Percentiles rank a stretch among this genome's conserved stretches.
Evolutionary conservation across 2,888 invertebrate genomes (phyloP).

Genomic region (Lysandra coridon): DNA sequence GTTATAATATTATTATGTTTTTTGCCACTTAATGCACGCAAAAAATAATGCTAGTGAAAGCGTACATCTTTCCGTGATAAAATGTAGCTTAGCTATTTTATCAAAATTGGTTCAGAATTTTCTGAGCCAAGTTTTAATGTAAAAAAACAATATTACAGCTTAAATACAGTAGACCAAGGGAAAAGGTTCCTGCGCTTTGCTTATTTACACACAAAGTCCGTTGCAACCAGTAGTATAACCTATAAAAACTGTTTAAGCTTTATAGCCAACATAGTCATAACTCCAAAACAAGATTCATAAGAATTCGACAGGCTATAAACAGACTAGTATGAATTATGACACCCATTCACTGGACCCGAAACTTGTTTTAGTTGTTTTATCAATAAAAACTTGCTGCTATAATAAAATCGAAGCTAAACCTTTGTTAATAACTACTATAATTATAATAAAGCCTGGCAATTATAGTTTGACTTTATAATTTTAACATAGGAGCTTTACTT

Average conservation of each 20-base stretch:
- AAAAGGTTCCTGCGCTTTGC: too few relatives aligned
- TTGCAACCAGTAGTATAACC: background rate
- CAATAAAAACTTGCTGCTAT: background rate
- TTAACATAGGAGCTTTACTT: background rate
- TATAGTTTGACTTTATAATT: background rate
- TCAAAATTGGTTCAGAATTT: too few relatives aligned
- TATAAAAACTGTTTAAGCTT: background rate
- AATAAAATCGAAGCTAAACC: background rate
- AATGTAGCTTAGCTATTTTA: too few relatives aligned
- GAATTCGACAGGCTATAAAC: background rate
- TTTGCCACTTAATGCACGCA: too few relatives aligned
- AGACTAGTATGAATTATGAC: background rate
- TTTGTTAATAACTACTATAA: background rate
- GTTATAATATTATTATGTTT: too few relatives aligned
- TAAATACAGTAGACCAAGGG: too few relatives aligned
- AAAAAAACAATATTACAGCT: too few relatives aligned
- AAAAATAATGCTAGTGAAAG: too few relatives aligned
- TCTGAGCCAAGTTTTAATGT: too few relatives aligned
- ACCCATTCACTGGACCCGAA: background rate
- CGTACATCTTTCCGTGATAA: too few relatives aligned
- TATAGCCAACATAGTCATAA: background rate
- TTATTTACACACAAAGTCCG: too few relatives aligned
- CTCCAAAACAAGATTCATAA: background rate
- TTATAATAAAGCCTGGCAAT: background rate
- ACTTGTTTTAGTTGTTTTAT: slow-evolving; percentile 2